A percentile compares a stretch with the other conserved stretches of the same genome.
These are phyloP conservation scores for Centropus unirufus DNA, from an alignment of 2,113 vertebrate species.

Conservation along the genomic window DNA sequence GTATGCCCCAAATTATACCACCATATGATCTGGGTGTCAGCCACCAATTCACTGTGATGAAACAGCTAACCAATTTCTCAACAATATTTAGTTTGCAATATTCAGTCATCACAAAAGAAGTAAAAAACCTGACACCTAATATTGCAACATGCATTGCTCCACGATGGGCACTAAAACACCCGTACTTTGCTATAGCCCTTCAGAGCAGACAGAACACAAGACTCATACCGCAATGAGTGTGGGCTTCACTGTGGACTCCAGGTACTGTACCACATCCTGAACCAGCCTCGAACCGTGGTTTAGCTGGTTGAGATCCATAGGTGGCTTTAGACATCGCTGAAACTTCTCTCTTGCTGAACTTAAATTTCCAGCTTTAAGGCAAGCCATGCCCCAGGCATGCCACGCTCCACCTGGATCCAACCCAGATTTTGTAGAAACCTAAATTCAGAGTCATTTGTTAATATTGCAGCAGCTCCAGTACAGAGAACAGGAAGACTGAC, in stretches of 20 bases:
- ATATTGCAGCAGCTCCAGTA: not conserved
- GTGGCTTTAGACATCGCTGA: slow-evolving; percentile 87
- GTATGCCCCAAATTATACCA: not conserved
- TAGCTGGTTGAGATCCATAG: slow-evolving; percentile 91
- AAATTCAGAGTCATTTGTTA: not conserved
- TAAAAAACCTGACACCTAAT: not conserved
- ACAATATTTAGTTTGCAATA: not conserved
- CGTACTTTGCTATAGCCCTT: not conserved
- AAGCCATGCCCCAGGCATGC: slow-evolving; percentile 97
- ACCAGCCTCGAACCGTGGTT: slow-evolving; percentile 84
- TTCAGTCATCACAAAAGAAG: not conserved
- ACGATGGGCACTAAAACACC: not conserved
- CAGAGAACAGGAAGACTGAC: not conserved
- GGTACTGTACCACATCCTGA: slow-evolving; percentile 90
- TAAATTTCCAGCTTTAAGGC: slow-evolving; percentile 90
- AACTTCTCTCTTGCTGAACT: slow-evolving; percentile 91
- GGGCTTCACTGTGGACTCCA: slow-evolving; percentile 86
- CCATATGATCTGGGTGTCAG: not conserved
- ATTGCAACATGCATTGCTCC: not conserved
- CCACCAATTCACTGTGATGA: not conserved
- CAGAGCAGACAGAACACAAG: not conserved
- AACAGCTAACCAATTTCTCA: not conserved
- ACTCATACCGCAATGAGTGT: slow-evolving; percentile 78
- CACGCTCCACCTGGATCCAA: slow-evolving; percentile 92
- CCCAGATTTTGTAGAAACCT: slow-evolving; percentile 97